Conservation (phyloP, 2,888 invertebrate genomes). For the Smittia aterrima region DNA sequence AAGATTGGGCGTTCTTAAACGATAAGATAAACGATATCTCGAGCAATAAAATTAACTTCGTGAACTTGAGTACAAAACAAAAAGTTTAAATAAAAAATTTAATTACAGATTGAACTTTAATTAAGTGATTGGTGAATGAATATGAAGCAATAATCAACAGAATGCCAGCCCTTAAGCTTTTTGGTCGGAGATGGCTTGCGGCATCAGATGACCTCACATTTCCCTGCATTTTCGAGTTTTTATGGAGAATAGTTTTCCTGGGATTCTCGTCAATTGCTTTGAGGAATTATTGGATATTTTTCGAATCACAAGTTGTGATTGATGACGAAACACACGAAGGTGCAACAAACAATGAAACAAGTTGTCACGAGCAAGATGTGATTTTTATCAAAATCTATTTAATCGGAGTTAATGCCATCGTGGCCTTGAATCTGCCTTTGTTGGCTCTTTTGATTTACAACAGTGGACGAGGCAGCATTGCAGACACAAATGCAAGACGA, state of each 20-base stretch:
- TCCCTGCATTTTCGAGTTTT: constrained; percentile 75
- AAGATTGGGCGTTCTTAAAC: too few relatives aligned
- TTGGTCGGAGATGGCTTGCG: constrained; percentile 82
- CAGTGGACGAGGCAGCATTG: constrained; percentile 75
- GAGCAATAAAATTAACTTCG: too few relatives aligned
- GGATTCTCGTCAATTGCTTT: constrained; percentile 1
- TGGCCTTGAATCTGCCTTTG: constrained; percentile 63
- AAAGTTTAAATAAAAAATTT: too few relatives aligned
- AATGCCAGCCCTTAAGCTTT: constrained; percentile 86
- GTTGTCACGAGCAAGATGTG: constrained; percentile 63
- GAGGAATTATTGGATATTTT: constrained; percentile 22
- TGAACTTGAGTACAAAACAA: too few relatives aligned
- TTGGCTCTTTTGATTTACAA: constrained; percentile 66
- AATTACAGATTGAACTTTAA: too few relatives aligned
- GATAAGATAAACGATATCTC: too few relatives aligned
- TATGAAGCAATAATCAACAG: too few relatives aligned
- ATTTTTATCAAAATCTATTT: constrained; percentile 70
- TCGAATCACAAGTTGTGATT: background rate
- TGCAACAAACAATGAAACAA: background rate
- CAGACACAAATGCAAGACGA: constrained; percentile 67
- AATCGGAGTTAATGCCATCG: constrained; percentile 66
- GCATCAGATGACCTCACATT: constrained; percentile 91
- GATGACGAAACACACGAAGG: background rate
- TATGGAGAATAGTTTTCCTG: constrained; percentile 64
- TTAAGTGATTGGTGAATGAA: too few relatives aligned